phyloP scores from a whole-genome alignment of 2,113 vertebrate genomes.

The Cryptomyrus ogoouensis region DNA sequence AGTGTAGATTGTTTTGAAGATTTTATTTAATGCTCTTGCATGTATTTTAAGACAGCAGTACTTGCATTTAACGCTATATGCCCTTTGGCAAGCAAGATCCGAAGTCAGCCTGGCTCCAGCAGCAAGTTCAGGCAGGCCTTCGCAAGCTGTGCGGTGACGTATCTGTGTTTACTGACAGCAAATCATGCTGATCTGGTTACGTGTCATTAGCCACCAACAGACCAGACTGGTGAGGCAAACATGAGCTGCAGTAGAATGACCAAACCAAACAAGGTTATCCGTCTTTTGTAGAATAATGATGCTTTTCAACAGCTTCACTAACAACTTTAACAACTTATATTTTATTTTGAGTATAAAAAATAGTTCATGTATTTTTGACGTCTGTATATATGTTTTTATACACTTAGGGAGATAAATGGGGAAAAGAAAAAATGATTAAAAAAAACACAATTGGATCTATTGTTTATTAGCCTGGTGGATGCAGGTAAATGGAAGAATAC shows the following conservation, averaged over 20 bases:
- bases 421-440: background rate
- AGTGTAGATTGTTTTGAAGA: background rate
- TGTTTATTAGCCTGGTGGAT: background rate
- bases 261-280: background rate
- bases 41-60: background rate
- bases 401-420: background rate
- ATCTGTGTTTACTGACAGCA: constrained; percentile 1
- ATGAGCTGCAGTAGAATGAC: background rate
- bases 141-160: background rate
- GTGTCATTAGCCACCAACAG: background rate
- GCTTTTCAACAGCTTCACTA: background rate
- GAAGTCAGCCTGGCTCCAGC: background rate
- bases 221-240: background rate
- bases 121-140: background rate
- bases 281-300: background rate
- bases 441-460: background rate
- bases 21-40: background rate
- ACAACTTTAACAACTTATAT: background rate
- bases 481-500: background rate
- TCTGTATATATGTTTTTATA: background rate
- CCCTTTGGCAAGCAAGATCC: background rate
- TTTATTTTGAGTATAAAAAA: background rate
- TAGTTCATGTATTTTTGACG: background rate
- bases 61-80: background rate
- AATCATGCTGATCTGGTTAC: constrained; percentile 9